Base-by-base conservation (phyloP, 2,113 vertebrate species). In the Chaetura pelagica region DNA sequence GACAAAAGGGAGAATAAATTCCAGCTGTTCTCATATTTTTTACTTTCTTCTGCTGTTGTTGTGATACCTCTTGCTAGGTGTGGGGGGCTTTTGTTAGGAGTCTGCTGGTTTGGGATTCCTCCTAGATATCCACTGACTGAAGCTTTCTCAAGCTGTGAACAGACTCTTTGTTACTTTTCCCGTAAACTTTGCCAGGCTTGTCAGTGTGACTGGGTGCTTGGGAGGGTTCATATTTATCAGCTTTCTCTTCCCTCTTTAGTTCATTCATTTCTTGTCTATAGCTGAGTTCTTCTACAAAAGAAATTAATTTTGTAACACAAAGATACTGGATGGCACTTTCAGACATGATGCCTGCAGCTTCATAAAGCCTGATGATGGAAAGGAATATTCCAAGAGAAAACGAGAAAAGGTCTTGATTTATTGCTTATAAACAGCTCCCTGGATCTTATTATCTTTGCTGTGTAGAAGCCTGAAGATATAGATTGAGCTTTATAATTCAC, bases 301-400 rank as follows among this genome's bases (percentile, higher is more conserved):
- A 71, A 73, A 89, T 93, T 57, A 52, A 64, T 77, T 76, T 68
- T 74, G 71, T 84, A 46, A 68, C 73, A 38, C 76, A 55, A 71
- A 93, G 77, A 54, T 75, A 89, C 58, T 93, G 46, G 58, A 75
- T 81, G 63, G 44, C 44, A 57, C 68, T 73, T 83, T 73, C 74
- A 91, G 38, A 12, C 54, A 27, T 62, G 67, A 75, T 63, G 81
- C 42, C 68, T 90, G 58, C 55, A 94, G 73, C 75, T 96, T 95
- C 91, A 95, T 80, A 96, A 94, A 90, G 62, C 75, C 86, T 94
- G 85, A 88, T 79, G 87, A 91, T 94, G 73, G 80, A 90, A 64
- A 80, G 67, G 64, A 95, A 85, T 69, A 88, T 94, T 97, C 79
- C 30, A 86, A 44, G 49, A 82, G 87, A 94, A 96, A 97, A 95